phyloP scores from a whole-genome alignment of 2,888 invertebrate species.

The Idaea aversata region DNA sequence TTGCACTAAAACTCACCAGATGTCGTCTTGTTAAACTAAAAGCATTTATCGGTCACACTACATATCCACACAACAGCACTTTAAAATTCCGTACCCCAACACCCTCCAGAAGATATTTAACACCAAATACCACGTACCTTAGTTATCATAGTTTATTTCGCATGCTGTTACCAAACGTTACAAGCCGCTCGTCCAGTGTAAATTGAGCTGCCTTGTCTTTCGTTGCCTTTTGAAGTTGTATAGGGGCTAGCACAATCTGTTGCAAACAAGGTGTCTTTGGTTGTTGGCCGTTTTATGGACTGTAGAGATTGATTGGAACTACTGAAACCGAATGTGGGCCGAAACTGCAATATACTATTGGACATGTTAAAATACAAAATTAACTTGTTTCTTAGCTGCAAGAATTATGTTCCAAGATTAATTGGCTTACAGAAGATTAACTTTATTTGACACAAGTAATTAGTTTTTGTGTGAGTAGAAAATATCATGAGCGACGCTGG shows the following conservation, averaged over 20 bases:
- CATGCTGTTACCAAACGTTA: conserved; percentile 63
- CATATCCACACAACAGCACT: conserved; percentile 17
- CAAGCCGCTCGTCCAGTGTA: conserved; percentile 40
- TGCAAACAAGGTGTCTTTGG: conserved; percentile 38
- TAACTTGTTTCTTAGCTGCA: neutral
- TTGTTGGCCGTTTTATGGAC: conserved; percentile 43
- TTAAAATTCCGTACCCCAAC: conserved; percentile 15
- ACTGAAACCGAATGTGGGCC: neutral
- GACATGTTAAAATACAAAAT: neutral
- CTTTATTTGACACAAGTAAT: too few species aligned
- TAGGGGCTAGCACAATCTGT: conserved; percentile 16
- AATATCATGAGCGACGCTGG: too few species aligned
- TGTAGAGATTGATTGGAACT: neutral
- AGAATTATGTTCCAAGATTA: too few species aligned
- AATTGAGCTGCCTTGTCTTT: conserved; percentile 33
- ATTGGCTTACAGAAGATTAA: too few species aligned
- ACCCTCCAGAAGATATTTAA: conserved; percentile 46
- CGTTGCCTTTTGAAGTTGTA: conserved; percentile 23
- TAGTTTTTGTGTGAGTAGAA: too few species aligned
- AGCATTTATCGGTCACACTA: conserved; percentile 14
- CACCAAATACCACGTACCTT: conserved; percentile 57
- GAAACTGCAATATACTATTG: neutral
- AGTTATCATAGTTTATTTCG: conserved; percentile 71
- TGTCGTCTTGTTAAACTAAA: conserved; percentile 1
- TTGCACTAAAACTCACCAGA: neutral